phyloP scores from a whole-genome alignment of 2,888 invertebrate genomes.

The Xestoiulus laeticollis region DNA sequence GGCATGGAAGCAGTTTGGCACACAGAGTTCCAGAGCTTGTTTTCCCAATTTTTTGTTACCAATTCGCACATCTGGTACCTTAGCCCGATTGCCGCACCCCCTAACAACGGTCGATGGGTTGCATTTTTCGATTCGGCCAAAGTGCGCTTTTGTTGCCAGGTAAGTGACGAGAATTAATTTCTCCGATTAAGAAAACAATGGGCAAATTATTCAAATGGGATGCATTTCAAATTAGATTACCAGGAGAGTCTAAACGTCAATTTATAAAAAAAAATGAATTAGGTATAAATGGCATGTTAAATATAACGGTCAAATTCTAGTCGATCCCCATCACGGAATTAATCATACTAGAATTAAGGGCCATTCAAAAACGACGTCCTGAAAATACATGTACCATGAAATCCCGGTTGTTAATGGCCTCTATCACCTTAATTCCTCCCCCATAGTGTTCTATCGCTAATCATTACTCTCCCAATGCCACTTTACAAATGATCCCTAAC shows the following conservation, averaged over 20 bases:
- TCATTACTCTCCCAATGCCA: no score
- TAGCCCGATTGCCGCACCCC: conserved; percentile 44
- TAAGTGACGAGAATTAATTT: conserved; percentile 50
- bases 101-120: conserved; percentile 50
- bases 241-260: not conserved
- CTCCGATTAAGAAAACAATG: conserved; percentile 40
- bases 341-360: not conserved
- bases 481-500: no score
- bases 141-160: conserved; percentile 57
- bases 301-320: not conserved
- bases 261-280: not conserved
- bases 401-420: no score
- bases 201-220: not conserved
- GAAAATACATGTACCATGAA: no score
- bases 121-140: conserved; percentile 56
- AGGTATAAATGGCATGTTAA: not conserved
- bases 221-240: conserved; percentile 3
- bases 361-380: no score
- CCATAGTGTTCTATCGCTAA: no score
- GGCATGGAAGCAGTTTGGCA: conserved; percentile 57
- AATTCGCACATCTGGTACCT: conserved; percentile 54
- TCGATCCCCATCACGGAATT: not conserved
- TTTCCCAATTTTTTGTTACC: conserved; percentile 50
- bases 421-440: no score
- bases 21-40: conserved; percentile 54